phyloP scores from a whole-genome alignment of 2,888 invertebrate genomes.

The Drosophila histrio region DNA sequence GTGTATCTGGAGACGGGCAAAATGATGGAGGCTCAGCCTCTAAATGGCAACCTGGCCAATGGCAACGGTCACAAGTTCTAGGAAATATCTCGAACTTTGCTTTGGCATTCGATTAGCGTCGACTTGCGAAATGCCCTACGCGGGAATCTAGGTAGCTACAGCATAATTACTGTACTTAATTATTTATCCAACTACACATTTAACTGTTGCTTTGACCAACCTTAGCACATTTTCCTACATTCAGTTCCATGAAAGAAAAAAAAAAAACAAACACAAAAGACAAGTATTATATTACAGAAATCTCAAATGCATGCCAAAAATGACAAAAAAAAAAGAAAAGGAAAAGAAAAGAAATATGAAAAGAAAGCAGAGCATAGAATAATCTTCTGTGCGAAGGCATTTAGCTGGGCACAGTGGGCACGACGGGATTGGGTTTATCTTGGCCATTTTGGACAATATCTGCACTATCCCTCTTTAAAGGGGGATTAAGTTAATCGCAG shows the following conservation, averaged over 20 bases:
- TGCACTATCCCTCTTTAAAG: neutral
- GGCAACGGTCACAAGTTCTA: constrained; percentile 48
- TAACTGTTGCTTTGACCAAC: neutral
- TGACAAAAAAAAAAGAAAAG: constrained; percentile 13
- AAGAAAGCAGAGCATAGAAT: constrained; percentile 16
- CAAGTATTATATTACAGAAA: constrained; percentile 69
- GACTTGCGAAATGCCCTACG: constrained; percentile 5
- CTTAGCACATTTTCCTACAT: constrained; percentile 29
- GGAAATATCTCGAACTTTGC: constrained; percentile 2
- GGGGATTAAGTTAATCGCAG: neutral
- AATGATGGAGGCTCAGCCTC: constrained; percentile 64
- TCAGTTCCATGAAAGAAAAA: constrained; percentile 31
- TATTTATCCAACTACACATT: neutral
- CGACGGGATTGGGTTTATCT: neutral
- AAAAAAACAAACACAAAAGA: constrained; percentile 38
- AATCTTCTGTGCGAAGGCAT: neutral
- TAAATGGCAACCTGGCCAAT: constrained; percentile 46
- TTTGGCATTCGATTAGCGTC: constrained; percentile 4
- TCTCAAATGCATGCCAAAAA: constrained; percentile 67
- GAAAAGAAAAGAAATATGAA: neutral
- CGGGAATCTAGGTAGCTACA: constrained; percentile 13
- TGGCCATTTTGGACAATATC: neutral
- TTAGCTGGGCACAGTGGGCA: neutral
- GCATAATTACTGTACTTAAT: constrained; percentile 10
- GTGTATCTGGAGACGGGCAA: constrained; percentile 64